Conservation (phyloP, 1,140 invertebrate genomes). For the roundworm (Caenorhabditis elegans) region DNA sequence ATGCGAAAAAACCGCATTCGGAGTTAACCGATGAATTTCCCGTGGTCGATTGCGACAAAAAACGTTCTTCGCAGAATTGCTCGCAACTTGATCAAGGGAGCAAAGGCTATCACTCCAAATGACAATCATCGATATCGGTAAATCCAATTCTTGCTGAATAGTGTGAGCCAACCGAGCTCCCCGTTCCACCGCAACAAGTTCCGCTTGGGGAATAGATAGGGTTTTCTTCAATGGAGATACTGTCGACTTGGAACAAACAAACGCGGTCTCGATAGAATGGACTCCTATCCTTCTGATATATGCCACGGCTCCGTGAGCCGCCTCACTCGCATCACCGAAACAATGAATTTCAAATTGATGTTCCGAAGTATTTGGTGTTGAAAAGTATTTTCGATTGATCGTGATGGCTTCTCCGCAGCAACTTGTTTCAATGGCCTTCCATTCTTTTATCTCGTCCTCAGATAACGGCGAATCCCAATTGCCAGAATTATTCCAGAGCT, state of each 20-base stretch:
- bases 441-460: background rate
- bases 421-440: background rate
- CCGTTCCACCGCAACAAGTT: slow-evolving; percentile 36
- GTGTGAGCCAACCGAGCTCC: background rate
- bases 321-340: slow-evolving; percentile 43
- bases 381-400: background rate
- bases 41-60: slow-evolving; percentile 43
- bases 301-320: slow-evolving; percentile 31
- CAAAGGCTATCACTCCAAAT: slow-evolving; percentile 50
- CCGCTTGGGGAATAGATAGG: slow-evolving; percentile 44
- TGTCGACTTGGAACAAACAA: slow-evolving; percentile 38
- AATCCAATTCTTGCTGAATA: background rate
- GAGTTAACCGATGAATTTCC: background rate
- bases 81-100: slow-evolving; percentile 36
- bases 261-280: background rate
- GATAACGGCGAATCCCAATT: background rate
- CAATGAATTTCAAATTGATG: slow-evolving; percentile 34
- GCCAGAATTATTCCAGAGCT: slow-evolving; percentile 23
- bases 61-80: background rate
- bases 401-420: background rate
- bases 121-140: background rate
- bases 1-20: slow-evolving; percentile 4
- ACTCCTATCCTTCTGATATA: background rate
- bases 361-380: background rate
- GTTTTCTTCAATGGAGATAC: background rate